Percentiles rank a stretch among this genome's conserved stretches.
phyloP scores from a whole-genome alignment of 1,140 invertebrate genomes.

The Lasaia peninsularis region DNA sequence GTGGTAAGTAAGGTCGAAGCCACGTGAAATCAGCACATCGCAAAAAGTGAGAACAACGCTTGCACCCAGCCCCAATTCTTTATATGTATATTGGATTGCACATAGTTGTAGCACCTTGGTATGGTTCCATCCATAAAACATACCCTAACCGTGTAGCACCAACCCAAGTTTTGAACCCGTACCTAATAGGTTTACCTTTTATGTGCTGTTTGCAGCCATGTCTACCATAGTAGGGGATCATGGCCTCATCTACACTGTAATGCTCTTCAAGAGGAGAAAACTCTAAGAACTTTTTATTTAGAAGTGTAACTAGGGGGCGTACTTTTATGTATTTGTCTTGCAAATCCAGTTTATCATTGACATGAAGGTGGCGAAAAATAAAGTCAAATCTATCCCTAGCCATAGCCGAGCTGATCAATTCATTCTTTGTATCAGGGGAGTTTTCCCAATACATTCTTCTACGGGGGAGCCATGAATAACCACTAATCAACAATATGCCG shows the following conservation, averaged over 20 bases:
- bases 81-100: slow-evolving; percentile 40
- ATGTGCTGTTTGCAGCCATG: slow-evolving; percentile 72
- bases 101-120: slow-evolving; percentile 43
- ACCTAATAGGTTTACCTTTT: slow-evolving; percentile 68
- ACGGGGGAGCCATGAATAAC: slow-evolving; percentile 42
- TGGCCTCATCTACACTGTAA: slow-evolving; percentile 71
- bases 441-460: slow-evolving; percentile 49
- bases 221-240: slow-evolving; percentile 74
- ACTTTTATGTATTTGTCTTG: slow-evolving; percentile 50
- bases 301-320: slow-evolving; percentile 38
- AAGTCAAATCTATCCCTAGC: slow-evolving; percentile 43
- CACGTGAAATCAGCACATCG: slow-evolving; percentile 40
- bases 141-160: slow-evolving; percentile 47
- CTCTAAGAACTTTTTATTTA: slow-evolving; percentile 58
- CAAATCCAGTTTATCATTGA: slow-evolving; percentile 45
- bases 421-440: slow-evolving; percentile 42
- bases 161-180: slow-evolving; percentile 70
- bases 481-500: slow-evolving; percentile 45
- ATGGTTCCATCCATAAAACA: slow-evolving; percentile 45
- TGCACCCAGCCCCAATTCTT: slow-evolving; percentile 42
- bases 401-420: slow-evolving; percentile 42
- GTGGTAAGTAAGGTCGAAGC: slow-evolving; percentile 37
- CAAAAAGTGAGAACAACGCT: slow-evolving; percentile 42
- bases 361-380: slow-evolving; percentile 46
- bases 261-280: slow-evolving; percentile 52